Conservation (phyloP, 2,797 vertebrate genomes). For the Cercopithecus petaurista region DNA sequence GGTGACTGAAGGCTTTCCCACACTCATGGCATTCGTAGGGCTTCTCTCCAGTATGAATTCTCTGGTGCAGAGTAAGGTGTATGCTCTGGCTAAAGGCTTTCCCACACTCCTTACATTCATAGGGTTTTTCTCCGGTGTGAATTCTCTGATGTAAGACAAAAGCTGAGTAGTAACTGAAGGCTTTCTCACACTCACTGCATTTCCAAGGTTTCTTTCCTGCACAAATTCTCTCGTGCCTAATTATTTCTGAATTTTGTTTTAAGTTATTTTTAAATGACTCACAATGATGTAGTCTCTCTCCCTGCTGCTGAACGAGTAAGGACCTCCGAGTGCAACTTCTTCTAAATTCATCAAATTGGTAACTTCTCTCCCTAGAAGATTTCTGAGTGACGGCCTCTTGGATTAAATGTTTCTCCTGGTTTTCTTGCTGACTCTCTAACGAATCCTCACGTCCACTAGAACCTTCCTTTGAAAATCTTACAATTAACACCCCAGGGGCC, state of each 20-base stretch:
- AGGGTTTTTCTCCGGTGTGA: slow-evolving; percentile 78
- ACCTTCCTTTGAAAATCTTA: slow-evolving; percentile 58
- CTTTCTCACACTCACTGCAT: slow-evolving; percentile 76
- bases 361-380: slow-evolving; percentile 68
- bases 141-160: slow-evolving; percentile 79
- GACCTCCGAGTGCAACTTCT: slow-evolving; percentile 70
- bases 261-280: slow-evolving; percentile 75
- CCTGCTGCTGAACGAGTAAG: slow-evolving; percentile 73
- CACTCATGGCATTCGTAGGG: slow-evolving; percentile 78
- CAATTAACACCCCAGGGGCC: slow-evolving; percentile 30
- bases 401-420: slow-evolving; percentile 49
- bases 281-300: slow-evolving; percentile 42
- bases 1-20: slow-evolving; percentile 79
- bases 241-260: slow-evolving; percentile 64
- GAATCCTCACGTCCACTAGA: slow-evolving; percentile 37
- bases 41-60: slow-evolving; percentile 77
- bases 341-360: slow-evolving; percentile 62
- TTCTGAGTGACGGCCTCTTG: slow-evolving; percentile 52
- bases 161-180: slow-evolving; percentile 75
- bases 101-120: slow-evolving; percentile 73
- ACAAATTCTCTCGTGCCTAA: slow-evolving; percentile 69
- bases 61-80: slow-evolving; percentile 77
- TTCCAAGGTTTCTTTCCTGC: slow-evolving; percentile 73
- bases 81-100: slow-evolving; percentile 77
- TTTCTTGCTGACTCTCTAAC: slow-evolving; percentile 44